Evolutionary conservation across 2,797 vertebrate species (phyloP), one percentile per base, ranked within the genome.

Genomic region (Epinephelus malabaricus): DNA sequence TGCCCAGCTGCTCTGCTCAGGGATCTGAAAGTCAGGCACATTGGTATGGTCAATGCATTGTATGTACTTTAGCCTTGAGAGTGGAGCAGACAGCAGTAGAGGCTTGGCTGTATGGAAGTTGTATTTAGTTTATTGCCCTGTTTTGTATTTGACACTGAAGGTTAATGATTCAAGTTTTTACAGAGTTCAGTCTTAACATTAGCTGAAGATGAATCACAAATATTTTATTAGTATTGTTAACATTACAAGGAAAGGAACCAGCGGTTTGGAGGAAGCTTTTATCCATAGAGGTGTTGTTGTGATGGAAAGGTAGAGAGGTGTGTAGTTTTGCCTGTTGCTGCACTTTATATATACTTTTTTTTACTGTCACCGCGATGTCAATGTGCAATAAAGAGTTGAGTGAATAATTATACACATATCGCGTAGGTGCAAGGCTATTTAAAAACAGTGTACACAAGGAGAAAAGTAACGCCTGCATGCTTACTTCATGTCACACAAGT

Each of bases 51-150:
- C 63, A 54, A 43, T 78, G 72, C 71, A 68, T 76, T 73, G 58
- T 73, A 72, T 86, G 78, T 81, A 79, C 76, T 80, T 81, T 51
- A 76, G 58, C 68, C 69, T 76, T 66, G 56, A 71, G 76, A 80
- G 56, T 47, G 66, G 53, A 75, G 69, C 60, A 68, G 27, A 55
- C 54, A 61, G 60, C 45, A 73, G 56, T 51, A 19, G 53, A 65
- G 64, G 54, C 25, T 62, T 23, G 27, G 43, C 2, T 25, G 30
- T 78, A n/a, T 68, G 38, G 43, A 78, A 65, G 23, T 74, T 76
- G 2, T 51, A 6, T 54, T 43, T 27, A 21, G 13, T 54, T 10
- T 19, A 4, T 74, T 40, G 7, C 3, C 6, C 12, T 11, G 5
- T 2, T 5, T 25, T 65, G 51, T 61, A 46, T 73, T 83, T 54